These are phyloP conservation scores for Centruroides vittatus DNA, from an alignment of 1,140 invertebrate species.

Conservation along the genomic window DNA sequence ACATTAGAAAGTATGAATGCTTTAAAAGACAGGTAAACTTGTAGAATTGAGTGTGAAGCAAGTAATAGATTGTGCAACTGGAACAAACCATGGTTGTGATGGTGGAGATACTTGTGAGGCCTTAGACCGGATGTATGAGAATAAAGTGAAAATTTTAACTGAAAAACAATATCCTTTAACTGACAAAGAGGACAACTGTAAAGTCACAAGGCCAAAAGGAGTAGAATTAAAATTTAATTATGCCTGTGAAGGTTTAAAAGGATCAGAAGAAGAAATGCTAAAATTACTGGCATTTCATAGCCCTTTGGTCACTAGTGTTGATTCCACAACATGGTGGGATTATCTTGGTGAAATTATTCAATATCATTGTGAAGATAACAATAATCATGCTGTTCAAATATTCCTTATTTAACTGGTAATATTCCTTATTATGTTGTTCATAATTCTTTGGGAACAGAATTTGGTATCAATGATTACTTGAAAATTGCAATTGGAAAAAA, in stretches of 20 bases:
- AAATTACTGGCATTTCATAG: slow-evolving; percentile 47
- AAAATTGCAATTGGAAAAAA: slow-evolving; percentile 61
- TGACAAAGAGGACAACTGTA: too few species aligned
- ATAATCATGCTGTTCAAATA: slow-evolving; percentile 68
- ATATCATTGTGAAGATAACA: slow-evolving; percentile 25
- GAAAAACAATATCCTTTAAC: too few species aligned
- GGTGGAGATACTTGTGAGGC: slow-evolving; percentile 67
- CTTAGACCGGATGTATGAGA: slow-evolving; percentile 48
- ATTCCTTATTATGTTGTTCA: slow-evolving; percentile 69
- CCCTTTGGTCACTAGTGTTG: slow-evolving; percentile 61
- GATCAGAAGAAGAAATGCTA: slow-evolving; percentile 49
- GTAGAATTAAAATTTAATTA: too few species aligned
- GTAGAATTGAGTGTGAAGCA: slow-evolving; percentile 57
- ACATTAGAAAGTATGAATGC: slow-evolving; percentile 62
- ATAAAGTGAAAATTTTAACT: too few species aligned
- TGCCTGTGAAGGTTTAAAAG: too few species aligned
- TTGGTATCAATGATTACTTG: slow-evolving; percentile 61
- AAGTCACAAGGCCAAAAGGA: too few species aligned
- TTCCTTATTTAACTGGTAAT: slow-evolving; percentile 52
- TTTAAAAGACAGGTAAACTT: slow-evolving; percentile 44
- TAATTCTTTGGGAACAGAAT: slow-evolving; percentile 68
- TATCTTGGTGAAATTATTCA: slow-evolving; percentile 75
- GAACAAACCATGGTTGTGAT: slow-evolving; percentile 55
- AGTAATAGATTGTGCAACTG: slow-evolving; percentile 63
- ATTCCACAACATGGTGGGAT: slow-evolving; percentile 72